phyloP scores from a whole-genome alignment of 2,888 invertebrate species.

The Phania funesta region DNA sequence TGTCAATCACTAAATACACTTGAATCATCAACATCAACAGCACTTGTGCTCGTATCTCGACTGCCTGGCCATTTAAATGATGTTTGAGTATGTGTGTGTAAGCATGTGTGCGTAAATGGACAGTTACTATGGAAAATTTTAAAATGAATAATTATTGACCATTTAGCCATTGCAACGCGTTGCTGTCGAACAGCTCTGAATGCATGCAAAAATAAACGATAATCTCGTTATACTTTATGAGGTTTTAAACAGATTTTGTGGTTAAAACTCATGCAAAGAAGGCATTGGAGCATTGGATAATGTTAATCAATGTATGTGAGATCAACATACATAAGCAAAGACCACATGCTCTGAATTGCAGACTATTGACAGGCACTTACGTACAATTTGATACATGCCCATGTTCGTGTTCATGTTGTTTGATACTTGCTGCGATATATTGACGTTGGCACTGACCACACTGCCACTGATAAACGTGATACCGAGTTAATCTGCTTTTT shows the following conservation, averaged over 20 bases:
- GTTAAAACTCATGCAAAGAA: slow-evolving; percentile 50
- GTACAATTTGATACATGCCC: slow-evolving; percentile 17
- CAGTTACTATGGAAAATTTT: slow-evolving; percentile 20
- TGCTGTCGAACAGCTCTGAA: slow-evolving; percentile 3
- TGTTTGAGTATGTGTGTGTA: neutral
- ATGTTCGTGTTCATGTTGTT: slow-evolving; percentile 32
- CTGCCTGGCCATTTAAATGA: slow-evolving; percentile 41
- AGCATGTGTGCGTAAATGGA: neutral
- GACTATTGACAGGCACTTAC: slow-evolving; percentile 32
- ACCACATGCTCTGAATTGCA: slow-evolving; percentile 40
- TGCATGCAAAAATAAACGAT: slow-evolving; percentile 49
- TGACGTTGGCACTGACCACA: slow-evolving; percentile 23
- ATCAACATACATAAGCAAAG: slow-evolving; percentile 3
- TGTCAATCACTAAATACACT: slow-evolving; percentile 51
- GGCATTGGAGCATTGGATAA: slow-evolving; percentile 33
- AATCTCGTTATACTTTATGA: slow-evolving; percentile 59
- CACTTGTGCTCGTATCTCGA: neutral
- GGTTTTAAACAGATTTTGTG: slow-evolving; percentile 63
- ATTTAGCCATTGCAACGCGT: slow-evolving; percentile 55
- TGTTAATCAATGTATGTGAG: slow-evolving; percentile 48
- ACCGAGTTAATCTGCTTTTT: slow-evolving; percentile 43
- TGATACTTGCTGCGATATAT: neutral
- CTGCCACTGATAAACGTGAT: slow-evolving; percentile 54
- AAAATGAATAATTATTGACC: slow-evolving; percentile 61
- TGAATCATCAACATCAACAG: slow-evolving; percentile 40